Conservation (phyloP, 2,113 vertebrate species). For the Delphinus delphis region DNA sequence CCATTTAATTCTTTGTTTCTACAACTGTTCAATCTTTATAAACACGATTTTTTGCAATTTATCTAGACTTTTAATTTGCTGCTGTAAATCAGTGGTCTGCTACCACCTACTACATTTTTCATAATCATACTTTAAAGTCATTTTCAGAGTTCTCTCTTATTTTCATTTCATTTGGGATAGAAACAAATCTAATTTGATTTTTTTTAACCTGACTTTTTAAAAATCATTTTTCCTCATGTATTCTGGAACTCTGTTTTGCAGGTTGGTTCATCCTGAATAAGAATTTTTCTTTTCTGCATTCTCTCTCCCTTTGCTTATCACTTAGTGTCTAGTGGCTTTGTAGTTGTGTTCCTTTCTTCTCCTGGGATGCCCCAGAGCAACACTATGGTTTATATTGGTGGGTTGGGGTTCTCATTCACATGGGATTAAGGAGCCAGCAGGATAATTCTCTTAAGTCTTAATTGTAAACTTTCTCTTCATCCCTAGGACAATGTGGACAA, state of each 20-base stretch:
- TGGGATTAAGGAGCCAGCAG: neutral
- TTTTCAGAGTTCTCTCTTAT: neutral
- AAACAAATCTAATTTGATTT: neutral
- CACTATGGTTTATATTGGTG: neutral
- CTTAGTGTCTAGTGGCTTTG: neutral
- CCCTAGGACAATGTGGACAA: neutral
- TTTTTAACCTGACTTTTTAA: neutral
- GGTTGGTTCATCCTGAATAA: neutral
- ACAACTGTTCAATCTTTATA: neutral
- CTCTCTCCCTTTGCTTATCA: neutral
- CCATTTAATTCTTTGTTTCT: constrained; percentile 7
- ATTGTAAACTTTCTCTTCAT: neutral
- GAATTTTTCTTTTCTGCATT: neutral
- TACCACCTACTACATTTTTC: neutral
- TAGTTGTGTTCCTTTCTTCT: neutral
- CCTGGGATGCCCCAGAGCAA: neutral
- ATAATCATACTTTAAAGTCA: neutral
- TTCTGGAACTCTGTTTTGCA: neutral
- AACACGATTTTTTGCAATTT: neutral
- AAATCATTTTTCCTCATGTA: neutral
- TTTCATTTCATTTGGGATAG: neutral
- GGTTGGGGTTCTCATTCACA: neutral
- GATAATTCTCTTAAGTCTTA: neutral
- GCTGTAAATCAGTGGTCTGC: neutral
- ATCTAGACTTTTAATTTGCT: neutral